phyloP scores from a whole-genome alignment of 2,797 vertebrate genomes.

The Antrozous pallidus region DNA sequence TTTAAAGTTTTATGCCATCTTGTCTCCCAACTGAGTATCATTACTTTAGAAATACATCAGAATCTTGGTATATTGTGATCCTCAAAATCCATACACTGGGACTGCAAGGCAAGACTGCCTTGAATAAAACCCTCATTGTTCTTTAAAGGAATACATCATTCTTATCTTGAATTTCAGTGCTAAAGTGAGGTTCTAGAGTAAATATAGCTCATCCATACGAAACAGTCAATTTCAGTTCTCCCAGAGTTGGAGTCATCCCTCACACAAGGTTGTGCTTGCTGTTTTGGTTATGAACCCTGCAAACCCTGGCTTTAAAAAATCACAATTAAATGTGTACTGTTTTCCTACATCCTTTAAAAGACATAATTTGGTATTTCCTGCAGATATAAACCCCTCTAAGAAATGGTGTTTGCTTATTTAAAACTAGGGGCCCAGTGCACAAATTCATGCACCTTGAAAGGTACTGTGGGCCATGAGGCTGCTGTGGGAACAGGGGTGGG shows the following conservation, averaged over 20 bases:
- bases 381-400: not conserved
- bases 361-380: slow-evolving; percentile 5
- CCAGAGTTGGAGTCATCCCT: slow-evolving; percentile 48
- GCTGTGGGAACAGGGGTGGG: too few species aligned
- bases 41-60: slow-evolving; percentile 15
- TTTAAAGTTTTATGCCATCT: not conserved
- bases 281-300: slow-evolving; percentile 55
- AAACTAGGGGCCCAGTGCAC: not conserved
- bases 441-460: too few species aligned
- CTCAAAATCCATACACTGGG: not conserved
- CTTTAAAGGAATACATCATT: slow-evolving; percentile 41
- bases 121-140: not conserved
- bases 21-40: not conserved
- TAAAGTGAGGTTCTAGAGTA: slow-evolving; percentile 35
- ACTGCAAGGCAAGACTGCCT: not conserved
- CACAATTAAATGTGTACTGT: slow-evolving; percentile 37
- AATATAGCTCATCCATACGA: slow-evolving; percentile 18
- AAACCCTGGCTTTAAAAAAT: slow-evolving; percentile 57
- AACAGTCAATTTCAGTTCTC: slow-evolving; percentile 1
- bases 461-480: too few species aligned
- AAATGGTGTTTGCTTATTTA: slow-evolving; percentile 25
- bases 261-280: slow-evolving; percentile 8
- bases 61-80: not conserved
- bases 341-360: not conserved
- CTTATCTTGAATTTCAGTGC: slow-evolving; percentile 43